Conservation (phyloP, 2,888 invertebrate species). For the Entomobrya proxima region DNA sequence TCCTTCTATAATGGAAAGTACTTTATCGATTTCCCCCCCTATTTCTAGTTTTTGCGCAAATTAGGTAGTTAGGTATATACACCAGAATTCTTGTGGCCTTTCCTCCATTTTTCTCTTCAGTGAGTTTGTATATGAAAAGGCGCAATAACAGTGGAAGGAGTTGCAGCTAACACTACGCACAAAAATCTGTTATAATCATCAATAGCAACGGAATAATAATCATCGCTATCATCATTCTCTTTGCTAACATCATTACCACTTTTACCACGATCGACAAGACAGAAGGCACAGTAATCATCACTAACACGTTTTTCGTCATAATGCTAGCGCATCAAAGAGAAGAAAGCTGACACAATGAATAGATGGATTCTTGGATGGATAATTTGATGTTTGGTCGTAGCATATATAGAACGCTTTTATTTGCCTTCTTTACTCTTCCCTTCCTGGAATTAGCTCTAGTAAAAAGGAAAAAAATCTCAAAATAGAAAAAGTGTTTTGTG, state of each 20-base stretch:
- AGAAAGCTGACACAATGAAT: slow-evolving; percentile 53
- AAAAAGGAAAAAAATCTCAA: neutral
- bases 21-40: slow-evolving; percentile 45
- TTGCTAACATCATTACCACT: neutral
- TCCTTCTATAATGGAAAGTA: slow-evolving; percentile 32
- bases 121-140: slow-evolving; percentile 14
- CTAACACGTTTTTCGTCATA: slow-evolving; percentile 30
- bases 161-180: neutral
- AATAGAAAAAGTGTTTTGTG: neutral
- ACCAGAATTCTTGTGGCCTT: neutral
- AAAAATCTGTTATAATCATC: slow-evolving; percentile 27
- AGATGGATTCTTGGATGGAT: slow-evolving; percentile 32
- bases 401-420: slow-evolving; percentile 1
- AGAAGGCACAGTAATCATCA: slow-evolving; percentile 30
- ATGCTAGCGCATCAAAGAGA: neutral
- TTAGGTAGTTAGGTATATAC: slow-evolving; percentile 9
- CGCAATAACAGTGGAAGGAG: slow-evolving; percentile 1
- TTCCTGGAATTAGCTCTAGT: neutral
- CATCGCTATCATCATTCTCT: neutral
- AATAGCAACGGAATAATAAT: slow-evolving; percentile 27
- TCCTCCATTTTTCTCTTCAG: slow-evolving; percentile 6
- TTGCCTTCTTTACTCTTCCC: neutral
- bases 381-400: slow-evolving; percentile 52
- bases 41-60: neutral
- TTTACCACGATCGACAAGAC: neutral